phyloP scores from a whole-genome alignment of 2,888 invertebrate species.

The Habrosyne pyritoides region DNA sequence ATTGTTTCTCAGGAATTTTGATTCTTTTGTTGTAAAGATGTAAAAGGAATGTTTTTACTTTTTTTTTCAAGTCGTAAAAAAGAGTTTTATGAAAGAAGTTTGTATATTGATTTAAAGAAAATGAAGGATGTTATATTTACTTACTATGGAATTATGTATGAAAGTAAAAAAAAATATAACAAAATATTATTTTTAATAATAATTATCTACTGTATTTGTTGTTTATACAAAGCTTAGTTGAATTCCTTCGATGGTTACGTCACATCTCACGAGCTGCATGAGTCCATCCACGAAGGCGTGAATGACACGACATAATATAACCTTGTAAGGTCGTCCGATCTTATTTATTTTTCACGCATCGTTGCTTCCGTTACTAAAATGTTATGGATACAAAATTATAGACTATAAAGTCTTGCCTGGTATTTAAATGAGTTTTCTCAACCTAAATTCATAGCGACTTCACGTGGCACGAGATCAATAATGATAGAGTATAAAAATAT shows the following conservation, averaged over 20 bases:
- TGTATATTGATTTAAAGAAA: not conserved
- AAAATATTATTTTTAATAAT: not conserved
- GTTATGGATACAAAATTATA: not conserved
- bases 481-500: not conserved
- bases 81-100: not conserved
- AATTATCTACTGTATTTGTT: not conserved
- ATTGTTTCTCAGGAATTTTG: slow-evolving; percentile 18
- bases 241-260: not conserved
- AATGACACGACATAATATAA: slow-evolving; percentile 39
- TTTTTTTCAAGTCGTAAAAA: slow-evolving; percentile 1
- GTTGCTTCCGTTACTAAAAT: slow-evolving; percentile 17
- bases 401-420: not conserved
- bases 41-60: not conserved
- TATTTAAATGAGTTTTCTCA: slow-evolving; percentile 5
- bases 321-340: slow-evolving; percentile 63
- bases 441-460: not conserved
- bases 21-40: slow-evolving; percentile 3
- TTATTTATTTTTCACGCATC: slow-evolving; percentile 47
- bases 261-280: not conserved
- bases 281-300: slow-evolving; percentile 31
- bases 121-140: not conserved
- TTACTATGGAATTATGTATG: not conserved
- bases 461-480: not conserved
- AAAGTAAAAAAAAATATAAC: too few species aligned
- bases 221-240: not conserved